These are phyloP conservation scores for Pimpla rufipes DNA, from an alignment of 2,888 invertebrate species.

Conservation along the genomic window DNA sequence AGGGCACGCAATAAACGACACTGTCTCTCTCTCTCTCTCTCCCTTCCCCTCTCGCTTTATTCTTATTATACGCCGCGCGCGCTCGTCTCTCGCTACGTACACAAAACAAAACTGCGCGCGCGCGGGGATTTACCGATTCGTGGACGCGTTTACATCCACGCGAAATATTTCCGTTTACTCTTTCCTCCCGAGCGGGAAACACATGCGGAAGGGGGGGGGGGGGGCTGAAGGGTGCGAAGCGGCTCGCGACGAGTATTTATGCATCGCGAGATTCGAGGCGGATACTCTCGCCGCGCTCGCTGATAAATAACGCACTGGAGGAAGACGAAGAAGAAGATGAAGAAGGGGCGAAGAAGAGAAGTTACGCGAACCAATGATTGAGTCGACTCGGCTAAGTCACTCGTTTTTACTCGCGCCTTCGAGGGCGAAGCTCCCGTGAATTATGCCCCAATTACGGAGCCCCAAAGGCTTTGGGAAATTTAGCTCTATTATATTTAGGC, in stretches of 20 bases:
- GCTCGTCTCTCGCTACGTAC: constrained; percentile 50
- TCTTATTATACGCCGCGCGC: too few relatives aligned
- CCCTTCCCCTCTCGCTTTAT: constrained; percentile 20
- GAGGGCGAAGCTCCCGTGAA: constrained; percentile 20
- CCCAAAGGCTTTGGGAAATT: neutral
- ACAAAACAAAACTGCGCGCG: constrained; percentile 39
- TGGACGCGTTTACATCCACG: constrained; percentile 72
- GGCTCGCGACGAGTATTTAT: constrained; percentile 29
- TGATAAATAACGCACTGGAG: constrained; percentile 12
- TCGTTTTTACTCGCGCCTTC: constrained; percentile 40
- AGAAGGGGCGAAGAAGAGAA: constrained; percentile 49
- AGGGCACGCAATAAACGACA: too few relatives aligned
- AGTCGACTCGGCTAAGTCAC: constrained; percentile 54
- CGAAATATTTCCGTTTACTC: constrained; percentile 65
- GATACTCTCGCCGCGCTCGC: neutral
- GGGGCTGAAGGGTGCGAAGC: neutral
- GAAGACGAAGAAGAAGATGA: too few relatives aligned
- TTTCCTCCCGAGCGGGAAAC: neutral
- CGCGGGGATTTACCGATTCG: constrained; percentile 72
- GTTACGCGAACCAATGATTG: constrained; percentile 60
- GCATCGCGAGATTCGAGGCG: neutral
- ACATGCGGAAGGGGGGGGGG: neutral
- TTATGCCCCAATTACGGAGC: constrained; percentile 56
- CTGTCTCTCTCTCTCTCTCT: constrained; percentile 1
- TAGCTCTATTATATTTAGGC: constrained; percentile 38